Percentiles rank a stretch among this genome's conserved stretches.
Evolutionary conservation across 1,140 invertebrate species (phyloP).

Genomic region (Cotesia vestalis): DNA sequence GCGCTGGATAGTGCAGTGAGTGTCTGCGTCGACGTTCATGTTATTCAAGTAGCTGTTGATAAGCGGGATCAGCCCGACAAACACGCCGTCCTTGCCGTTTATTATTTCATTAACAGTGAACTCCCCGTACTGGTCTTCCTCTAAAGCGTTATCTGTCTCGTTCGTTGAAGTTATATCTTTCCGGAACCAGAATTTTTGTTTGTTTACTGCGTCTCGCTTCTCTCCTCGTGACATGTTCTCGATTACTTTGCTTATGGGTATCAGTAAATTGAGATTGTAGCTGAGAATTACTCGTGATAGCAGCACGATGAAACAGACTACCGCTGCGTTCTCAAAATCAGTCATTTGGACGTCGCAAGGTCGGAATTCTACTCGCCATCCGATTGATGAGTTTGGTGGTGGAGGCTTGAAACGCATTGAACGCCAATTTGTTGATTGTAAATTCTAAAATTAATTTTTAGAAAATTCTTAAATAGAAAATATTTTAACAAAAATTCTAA

Average conservation of each 20-base stretch:
- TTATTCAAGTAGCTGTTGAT: constrained; percentile 92
- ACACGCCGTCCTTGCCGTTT: constrained; percentile 91
- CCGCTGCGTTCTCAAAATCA: constrained; percentile 99
- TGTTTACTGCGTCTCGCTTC: constrained; percentile 84
- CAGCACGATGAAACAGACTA: constrained; percentile 97
- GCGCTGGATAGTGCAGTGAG: constrained; percentile 95
- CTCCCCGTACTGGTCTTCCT: constrained; percentile 68
- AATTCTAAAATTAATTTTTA: constrained; percentile 77
- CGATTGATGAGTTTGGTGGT: constrained; percentile 92
- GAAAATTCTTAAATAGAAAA: neutral
- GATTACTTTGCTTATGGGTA: constrained; percentile 98
- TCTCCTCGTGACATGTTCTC: constrained; percentile 98
- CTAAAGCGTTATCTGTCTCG: constrained; percentile 53
- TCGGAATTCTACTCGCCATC: constrained; percentile 99
- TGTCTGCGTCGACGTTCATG: constrained; percentile 96
- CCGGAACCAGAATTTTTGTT: constrained; percentile 92
- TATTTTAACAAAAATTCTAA: neutral
- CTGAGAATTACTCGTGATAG: constrained; percentile 96
- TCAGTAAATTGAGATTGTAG: constrained; percentile 94
- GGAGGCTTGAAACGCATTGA: constrained; percentile 99
- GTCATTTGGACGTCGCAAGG: constrained; percentile 98
- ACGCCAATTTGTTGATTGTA: constrained; percentile 99
- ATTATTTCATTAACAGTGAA: constrained; percentile 97
- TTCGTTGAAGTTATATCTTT: constrained; percentile 75
- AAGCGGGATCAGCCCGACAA: constrained; percentile 94